phyloP scores from a whole-genome alignment of 2,797 vertebrate genomes.

The Cryptoblepharus egeriae region DNA sequence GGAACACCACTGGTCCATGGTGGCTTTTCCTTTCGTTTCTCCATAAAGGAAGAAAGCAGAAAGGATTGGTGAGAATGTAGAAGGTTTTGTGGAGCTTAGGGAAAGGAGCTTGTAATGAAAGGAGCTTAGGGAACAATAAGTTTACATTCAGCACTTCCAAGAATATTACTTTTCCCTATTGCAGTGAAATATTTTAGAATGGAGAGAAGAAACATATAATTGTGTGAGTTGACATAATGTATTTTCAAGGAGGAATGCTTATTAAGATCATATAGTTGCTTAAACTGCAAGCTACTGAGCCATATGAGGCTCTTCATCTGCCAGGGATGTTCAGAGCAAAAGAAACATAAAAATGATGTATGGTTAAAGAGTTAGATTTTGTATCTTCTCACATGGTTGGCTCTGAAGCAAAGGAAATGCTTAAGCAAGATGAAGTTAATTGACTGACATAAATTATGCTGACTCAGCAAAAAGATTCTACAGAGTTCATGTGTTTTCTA shows the following conservation, averaged over 20 bases:
- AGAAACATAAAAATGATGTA: slow-evolving; percentile 15
- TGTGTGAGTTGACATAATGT: neutral
- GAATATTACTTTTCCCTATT: neutral
- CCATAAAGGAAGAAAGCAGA: too few species aligned
- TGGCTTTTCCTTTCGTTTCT: too few species aligned
- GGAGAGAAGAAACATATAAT: neutral
- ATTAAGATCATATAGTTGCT: neutral
- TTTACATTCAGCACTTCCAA: neutral
- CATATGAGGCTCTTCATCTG: neutral
- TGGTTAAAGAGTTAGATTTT: slow-evolving; percentile 7
- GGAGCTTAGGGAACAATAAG: neutral
- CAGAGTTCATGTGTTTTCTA: neutral
- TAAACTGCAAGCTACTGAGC: neutral
- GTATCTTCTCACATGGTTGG: slow-evolving; percentile 6
- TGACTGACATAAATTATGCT: slow-evolving; percentile 14
- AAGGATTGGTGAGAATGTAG: too few species aligned
- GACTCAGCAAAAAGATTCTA: slow-evolving; percentile 16
- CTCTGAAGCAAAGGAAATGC: slow-evolving; percentile 16
- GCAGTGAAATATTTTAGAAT: neutral
- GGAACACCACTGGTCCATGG: too few species aligned
- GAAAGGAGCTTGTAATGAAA: neutral
- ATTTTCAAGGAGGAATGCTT: neutral
- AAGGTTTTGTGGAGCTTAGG: neutral
- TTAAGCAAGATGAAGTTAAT: slow-evolving; percentile 12
- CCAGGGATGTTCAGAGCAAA: slow-evolving; percentile 5